phyloP scores from a whole-genome alignment of 2,888 invertebrate species.

The Trissolcus brochymenae region DNA sequence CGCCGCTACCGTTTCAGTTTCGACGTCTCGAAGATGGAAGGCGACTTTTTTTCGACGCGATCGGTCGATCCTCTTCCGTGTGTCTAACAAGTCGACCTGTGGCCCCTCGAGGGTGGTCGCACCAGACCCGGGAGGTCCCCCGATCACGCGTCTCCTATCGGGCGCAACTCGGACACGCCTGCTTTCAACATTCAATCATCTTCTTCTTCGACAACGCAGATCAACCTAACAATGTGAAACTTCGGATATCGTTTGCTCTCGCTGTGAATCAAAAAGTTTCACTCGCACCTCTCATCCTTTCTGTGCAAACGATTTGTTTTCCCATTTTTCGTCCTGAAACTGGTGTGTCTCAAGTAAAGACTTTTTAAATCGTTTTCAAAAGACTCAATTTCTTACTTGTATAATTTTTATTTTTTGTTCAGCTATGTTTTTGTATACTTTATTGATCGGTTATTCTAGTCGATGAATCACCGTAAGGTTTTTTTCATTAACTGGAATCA shows the following conservation, averaged over 20 bases:
- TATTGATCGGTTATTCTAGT: too few species aligned
- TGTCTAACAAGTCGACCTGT: slow-evolving; percentile 75
- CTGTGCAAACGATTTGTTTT: too few species aligned
- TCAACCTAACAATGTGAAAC: too few species aligned
- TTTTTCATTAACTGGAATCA: slow-evolving; percentile 22
- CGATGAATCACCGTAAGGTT: slow-evolving; percentile 2
- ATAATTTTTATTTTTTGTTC: too few species aligned
- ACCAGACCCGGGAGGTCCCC: slow-evolving; percentile 73
- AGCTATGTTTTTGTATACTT: too few species aligned
- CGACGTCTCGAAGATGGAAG: background rate
- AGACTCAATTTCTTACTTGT: too few species aligned
- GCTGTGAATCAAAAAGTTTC: too few species aligned
- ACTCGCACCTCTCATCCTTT: too few species aligned
- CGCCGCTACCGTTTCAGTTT: background rate
- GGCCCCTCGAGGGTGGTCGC: slow-evolving; percentile 75
- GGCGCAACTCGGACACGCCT: slow-evolving; percentile 72
- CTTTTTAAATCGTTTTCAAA: too few species aligned
- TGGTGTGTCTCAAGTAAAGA: too few species aligned
- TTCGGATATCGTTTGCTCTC: too few species aligned
- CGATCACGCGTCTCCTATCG: slow-evolving; percentile 73
- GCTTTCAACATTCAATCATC: slow-evolving; percentile 73
- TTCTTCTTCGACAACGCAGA: slow-evolving; percentile 15
- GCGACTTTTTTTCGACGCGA: background rate
- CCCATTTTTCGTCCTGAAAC: too few species aligned
- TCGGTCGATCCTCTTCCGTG: slow-evolving; percentile 47